phyloP scores from a whole-genome alignment of 2,888 invertebrate genomes.

The Ectropis crepuscularia region DNA sequence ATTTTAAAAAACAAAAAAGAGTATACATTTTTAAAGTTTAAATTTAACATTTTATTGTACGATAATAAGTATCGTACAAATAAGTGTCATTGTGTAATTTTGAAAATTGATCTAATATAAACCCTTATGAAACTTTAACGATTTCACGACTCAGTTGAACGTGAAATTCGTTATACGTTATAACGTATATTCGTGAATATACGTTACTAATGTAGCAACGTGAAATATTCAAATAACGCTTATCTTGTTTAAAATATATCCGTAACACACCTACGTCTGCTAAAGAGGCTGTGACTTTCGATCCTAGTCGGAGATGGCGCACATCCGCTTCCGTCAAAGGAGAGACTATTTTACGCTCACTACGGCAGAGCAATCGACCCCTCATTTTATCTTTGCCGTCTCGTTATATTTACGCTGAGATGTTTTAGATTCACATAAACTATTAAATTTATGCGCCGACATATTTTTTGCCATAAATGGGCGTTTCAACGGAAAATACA shows the following conservation, averaged over 20 bases:
- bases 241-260: constrained; percentile 12
- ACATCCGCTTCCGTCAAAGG: constrained; percentile 54
- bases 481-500: background rate
- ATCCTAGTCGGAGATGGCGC: constrained; percentile 55
- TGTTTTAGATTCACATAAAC: constrained; percentile 13
- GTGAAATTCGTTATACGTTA: no score
- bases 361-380: constrained; percentile 44
- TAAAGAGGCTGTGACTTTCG: constrained; percentile 44
- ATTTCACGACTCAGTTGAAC: no score
- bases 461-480: background rate
- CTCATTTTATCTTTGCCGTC: constrained; percentile 48
- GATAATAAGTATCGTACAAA: no score
- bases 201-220: background rate
- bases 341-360: constrained; percentile 49
- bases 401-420: constrained; percentile 49
- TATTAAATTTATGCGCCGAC: background rate
- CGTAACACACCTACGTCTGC: constrained; percentile 30
- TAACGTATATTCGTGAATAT: background rate
- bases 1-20: no score
- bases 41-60: no score
- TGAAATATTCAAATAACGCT: constrained; percentile 23
- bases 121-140: no score
- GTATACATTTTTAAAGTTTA: no score
- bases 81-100: no score
- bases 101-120: no score